Base-by-base conservation (phyloP, 2,113 vertebrate species). In the Neotragus pygmaeus region DNA sequence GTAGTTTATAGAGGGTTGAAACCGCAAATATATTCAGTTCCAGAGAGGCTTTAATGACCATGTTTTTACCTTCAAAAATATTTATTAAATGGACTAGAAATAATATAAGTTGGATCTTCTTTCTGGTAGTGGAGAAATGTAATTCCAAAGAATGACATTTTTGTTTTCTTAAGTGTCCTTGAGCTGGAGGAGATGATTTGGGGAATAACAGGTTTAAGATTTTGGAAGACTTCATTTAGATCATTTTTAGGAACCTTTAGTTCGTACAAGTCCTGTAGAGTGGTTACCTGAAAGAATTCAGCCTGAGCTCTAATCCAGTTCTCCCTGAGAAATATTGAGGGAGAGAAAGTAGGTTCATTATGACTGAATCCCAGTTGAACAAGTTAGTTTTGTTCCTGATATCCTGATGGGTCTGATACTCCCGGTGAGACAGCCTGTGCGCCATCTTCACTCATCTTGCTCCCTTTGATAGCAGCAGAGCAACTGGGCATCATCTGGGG, bases 31-130 rank as follows among this genome's bases (percentile, higher is more conserved):
- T 89, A 93, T 90, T 94, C 64, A 89, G 12, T 75, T 80, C 60
- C 51, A 93, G 96, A 90, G 77, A 91, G 81, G 62, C 55, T 75
- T 95, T 96, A 95, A 94, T 95, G 80, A 51, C 77, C 45, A 60
- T 77, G 13, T 80, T 97, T 97, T 98, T 82, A 81, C 53, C 58
- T 96, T 97, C 45, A 83, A 81, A 94, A 84, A 80, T 86, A 70
- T 60, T 91, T 95, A 49, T 95, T 90, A 92, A 94, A 62, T 93
- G 14, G 27, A 3, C 39, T 43, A 91, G 47, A 89, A 94, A 62
- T 96, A 86, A 89, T 49, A 15, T 94, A 94, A 82, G 73, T 87
- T 95, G 36, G 23, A 64, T 87, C 25, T 73, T 93, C 75, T 90
- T 91, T 96, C 88, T 88, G 33, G 27, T 96, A 92, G 58, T 87